A percentile compares a stretch with the other conserved stretches of the same genome.
These are phyloP conservation scores for Astatotilapia flaviijosephi DNA, from an alignment of 2,113 vertebrate species.

Conservation along the genomic window DNA sequence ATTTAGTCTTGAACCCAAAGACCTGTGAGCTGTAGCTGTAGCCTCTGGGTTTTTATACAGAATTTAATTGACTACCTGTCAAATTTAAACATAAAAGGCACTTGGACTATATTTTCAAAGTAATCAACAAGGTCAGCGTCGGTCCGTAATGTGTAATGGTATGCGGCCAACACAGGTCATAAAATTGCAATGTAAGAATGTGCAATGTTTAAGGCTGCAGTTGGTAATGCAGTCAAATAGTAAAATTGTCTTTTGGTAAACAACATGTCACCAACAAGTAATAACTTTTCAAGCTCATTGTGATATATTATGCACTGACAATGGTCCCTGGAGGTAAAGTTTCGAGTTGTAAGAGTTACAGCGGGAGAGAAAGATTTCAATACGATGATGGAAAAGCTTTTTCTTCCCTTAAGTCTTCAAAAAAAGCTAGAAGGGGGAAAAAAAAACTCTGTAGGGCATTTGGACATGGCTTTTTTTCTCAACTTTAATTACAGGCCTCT, in stretches of 20 bases:
- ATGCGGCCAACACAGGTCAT: not conserved
- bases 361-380: not conserved
- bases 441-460: constrained; percentile 48
- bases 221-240: not conserved
- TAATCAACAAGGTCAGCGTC: constrained; percentile 39
- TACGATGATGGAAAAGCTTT: constrained; percentile 11
- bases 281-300: not conserved
- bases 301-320: not conserved
- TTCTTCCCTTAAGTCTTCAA: constrained; percentile 5
- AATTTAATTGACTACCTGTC: constrained; percentile 53
- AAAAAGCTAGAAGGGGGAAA: not conserved
- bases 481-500: constrained; percentile 73
- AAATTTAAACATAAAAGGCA: constrained; percentile 40
- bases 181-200: not conserved
- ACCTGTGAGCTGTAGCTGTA: constrained; percentile 12
- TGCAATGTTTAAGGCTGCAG: not conserved
- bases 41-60: constrained; percentile 7
- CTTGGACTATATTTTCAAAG: constrained; percentile 35
- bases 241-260: not conserved
- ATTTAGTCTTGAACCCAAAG: constrained; percentile 37
- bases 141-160: not conserved
- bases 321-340: not conserved
- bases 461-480: constrained; percentile 26
- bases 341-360: not conserved
- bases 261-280: not conserved